phyloP scores from a whole-genome alignment of 1,140 invertebrate genomes.

The Sesamia nonagrioides region DNA sequence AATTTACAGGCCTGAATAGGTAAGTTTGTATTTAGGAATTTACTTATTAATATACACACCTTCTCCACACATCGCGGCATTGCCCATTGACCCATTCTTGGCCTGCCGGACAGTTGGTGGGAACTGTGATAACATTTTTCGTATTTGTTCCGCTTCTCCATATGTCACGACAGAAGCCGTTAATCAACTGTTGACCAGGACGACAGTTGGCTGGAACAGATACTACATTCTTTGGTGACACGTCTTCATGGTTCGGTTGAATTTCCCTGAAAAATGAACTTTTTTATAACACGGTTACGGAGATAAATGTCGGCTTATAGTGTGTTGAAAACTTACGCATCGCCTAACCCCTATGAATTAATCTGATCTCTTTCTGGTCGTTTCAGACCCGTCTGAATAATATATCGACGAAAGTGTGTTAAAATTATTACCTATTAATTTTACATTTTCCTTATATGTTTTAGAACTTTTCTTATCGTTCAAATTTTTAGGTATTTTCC shows the following conservation, averaged over 20 bases:
- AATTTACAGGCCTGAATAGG: too few species aligned
- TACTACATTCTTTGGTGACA: conserved; percentile 1
- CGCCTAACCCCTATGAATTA: too few species aligned
- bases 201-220: conserved; percentile 60
- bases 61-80: conserved; percentile 58
- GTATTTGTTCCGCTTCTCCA: conserved; percentile 50
- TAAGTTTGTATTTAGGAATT: not conserved
- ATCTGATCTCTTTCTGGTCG: too few species aligned
- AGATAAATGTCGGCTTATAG: too few species aligned
- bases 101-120: conserved; percentile 52
- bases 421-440: too few species aligned
- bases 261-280: not conserved
- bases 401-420: too few species aligned
- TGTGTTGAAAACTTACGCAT: too few species aligned
- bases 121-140: conserved; percentile 48
- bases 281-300: not conserved
- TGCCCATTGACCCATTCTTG: conserved; percentile 54
- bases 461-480: too few species aligned
- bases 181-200: conserved; percentile 57
- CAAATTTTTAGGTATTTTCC: too few species aligned
- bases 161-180: conserved; percentile 60
- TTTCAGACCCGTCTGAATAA: too few species aligned
- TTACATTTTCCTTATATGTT: too few species aligned
- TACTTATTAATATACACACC: not conserved
- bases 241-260: not conserved